These are phyloP conservation scores for Limnephilus marmoratus DNA, from an alignment of 2,888 invertebrate species.

Conservation along the genomic window DNA sequence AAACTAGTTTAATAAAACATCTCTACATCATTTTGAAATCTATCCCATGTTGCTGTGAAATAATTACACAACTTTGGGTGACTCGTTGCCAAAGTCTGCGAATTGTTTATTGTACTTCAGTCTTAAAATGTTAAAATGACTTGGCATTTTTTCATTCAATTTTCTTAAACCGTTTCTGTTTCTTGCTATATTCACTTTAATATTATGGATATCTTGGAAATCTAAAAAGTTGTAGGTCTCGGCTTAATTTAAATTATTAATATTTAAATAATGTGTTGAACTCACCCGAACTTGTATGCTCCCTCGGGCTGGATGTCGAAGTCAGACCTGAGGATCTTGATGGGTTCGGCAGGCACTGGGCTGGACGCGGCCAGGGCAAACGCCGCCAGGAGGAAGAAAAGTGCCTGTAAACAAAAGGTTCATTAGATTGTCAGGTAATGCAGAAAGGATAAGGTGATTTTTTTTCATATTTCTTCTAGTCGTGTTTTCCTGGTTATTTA, in stretches of 20 bases:
- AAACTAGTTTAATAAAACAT: background rate
- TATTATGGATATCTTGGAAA: background rate
- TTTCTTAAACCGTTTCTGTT: background rate
- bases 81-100: background rate
- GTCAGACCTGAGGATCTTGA: slow-evolving; percentile 57
- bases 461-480: background rate
- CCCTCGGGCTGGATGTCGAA: slow-evolving; percentile 63
- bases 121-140: no score
- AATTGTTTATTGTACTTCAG: background rate
- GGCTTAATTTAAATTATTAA: background rate
- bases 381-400: slow-evolving; percentile 58
- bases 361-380: slow-evolving; percentile 44
- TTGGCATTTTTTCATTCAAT: background rate
- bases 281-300: slow-evolving; percentile 61
- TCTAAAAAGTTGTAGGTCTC: background rate
- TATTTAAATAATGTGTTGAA: background rate
- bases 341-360: slow-evolving; percentile 63
- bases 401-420: slow-evolving; percentile 42
- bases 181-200: background rate
- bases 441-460: background rate
- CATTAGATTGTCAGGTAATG: background rate
- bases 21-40: no score
- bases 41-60: no score
- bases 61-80: background rate
- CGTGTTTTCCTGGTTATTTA: background rate